Conservation (phyloP, 2,888 invertebrate genomes). For the Dolichomitus sp. region DNA sequence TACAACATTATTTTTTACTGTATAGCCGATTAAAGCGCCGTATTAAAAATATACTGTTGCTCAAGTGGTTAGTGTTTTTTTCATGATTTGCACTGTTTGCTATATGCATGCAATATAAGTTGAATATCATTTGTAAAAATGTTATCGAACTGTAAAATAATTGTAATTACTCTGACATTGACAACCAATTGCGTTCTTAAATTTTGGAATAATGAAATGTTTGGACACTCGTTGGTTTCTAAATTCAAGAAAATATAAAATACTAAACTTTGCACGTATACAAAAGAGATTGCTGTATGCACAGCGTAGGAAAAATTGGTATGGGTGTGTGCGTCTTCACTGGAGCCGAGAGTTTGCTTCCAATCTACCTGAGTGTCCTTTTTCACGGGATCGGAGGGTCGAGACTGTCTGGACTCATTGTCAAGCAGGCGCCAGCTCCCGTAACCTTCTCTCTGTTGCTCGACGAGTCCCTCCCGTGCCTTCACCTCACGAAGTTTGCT, state of each 20-base stretch:
- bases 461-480: constrained; percentile 34
- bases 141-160: no score
- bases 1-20: not conserved
- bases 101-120: no score
- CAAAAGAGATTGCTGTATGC: constrained; percentile 5
- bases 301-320: constrained; percentile 24
- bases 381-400: constrained; percentile 70
- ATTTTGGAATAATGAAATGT: constrained; percentile 4
- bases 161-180: not conserved
- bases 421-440: constrained; percentile 77
- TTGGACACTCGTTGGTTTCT: constrained; percentile 27
- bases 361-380: constrained; percentile 73
- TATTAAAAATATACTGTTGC: not conserved
- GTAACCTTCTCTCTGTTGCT: constrained; percentile 52
- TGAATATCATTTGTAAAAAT: no score
- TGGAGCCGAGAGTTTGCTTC: constrained; percentile 26
- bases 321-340: constrained; percentile 23
- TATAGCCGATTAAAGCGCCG: no score
- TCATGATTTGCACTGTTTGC: no score
- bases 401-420: constrained; percentile 76
- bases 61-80: not conserved
- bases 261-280: not conserved
- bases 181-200: not conserved
- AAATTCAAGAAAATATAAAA: constrained; percentile 1
- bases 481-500: constrained; percentile 22